Base-by-base conservation (phyloP, 2,888 invertebrate species). In the Limenitis camilla region DNA sequence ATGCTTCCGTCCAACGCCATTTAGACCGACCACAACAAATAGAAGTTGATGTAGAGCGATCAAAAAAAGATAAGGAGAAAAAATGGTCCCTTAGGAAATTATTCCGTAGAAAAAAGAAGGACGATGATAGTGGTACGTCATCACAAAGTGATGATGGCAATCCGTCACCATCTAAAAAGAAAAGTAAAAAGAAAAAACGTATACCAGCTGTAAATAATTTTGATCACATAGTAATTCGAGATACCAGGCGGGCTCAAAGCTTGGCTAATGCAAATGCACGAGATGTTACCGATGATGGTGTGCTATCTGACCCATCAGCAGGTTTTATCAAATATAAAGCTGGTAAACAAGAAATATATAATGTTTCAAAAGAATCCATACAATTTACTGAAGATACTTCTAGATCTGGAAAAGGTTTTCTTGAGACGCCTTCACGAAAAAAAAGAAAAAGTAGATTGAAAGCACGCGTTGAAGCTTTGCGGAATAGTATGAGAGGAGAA, bases 21-120 rank as follows among this genome's bases (percentile, higher is more conserved):
- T 67, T 72, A 47, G 83, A 84, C 41, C 69, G 79, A 46, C 74
- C 81, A 9, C 60, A 65, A 36, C 78, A 71, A 56, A 67, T 75
- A 42, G 81, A 82, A 63, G 63, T 68, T 8, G 84, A 84, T 38
- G 61, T 66, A n/a, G 85, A 85, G 72, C 78, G 84, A 64, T 66
- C 71, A 58, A 88, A 89, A 59, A 90, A 89, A 67, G 92, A 91
- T 65, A 92, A 92, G 63, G 92, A 91, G 65, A 92, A 92, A 63
- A 94, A 94, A 76, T 95, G 95, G 95, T 93, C 93, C 6, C 90
- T 95, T 40, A 94, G 95, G 6, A 93, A 92, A 65, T 88, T 95
- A 4, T 93, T 95, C 70, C 89, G 93, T 58, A 89, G 92, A 70
- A 93, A 93, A 78, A 94, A 93, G 76, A 91, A 92, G 61, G 90